phyloP scores from a whole-genome alignment of 2,888 invertebrate genomes.

The Diarsia dahlii region DNA sequence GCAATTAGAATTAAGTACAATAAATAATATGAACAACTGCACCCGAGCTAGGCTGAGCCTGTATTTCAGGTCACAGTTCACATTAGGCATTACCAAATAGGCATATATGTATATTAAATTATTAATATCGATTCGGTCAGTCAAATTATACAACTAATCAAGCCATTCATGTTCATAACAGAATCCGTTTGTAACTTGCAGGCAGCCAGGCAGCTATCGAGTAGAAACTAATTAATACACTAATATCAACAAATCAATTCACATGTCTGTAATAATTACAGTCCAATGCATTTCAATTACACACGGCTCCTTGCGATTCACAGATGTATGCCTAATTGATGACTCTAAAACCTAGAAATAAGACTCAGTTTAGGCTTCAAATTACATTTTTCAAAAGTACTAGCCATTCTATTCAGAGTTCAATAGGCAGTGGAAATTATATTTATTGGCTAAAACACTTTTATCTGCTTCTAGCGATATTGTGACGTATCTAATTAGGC shows the following conservation, averaged over 20 bases:
- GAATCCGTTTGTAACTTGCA: not conserved
- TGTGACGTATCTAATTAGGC: not conserved
- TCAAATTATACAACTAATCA: not conserved
- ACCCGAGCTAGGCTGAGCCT: too few species aligned
- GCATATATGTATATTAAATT: too few species aligned
- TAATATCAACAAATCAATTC: constrained; percentile 9
- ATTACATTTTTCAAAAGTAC: not conserved
- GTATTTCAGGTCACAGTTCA: too few species aligned
- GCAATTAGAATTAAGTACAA: too few species aligned
- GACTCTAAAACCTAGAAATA: not conserved
- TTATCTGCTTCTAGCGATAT: not conserved
- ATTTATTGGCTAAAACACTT: not conserved
- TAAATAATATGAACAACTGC: too few species aligned
- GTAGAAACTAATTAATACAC: constrained; percentile 17
- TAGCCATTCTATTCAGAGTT: not conserved
- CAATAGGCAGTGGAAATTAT: not conserved
- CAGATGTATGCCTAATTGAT: not conserved
- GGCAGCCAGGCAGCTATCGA: too few species aligned
- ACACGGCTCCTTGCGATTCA: not conserved
- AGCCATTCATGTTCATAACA: not conserved
- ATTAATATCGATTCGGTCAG: too few species aligned
- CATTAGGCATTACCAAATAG: too few species aligned
- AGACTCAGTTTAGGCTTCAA: not conserved
- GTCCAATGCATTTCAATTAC: constrained; percentile 7
- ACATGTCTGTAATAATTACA: not conserved